A percentile compares a stretch with the other conserved stretches of the same genome.
These are phyloP conservation scores for Rambutsinella grinnellia DNA, from an alignment of 2,888 invertebrate genomes.

Conservation along the genomic window DNA sequence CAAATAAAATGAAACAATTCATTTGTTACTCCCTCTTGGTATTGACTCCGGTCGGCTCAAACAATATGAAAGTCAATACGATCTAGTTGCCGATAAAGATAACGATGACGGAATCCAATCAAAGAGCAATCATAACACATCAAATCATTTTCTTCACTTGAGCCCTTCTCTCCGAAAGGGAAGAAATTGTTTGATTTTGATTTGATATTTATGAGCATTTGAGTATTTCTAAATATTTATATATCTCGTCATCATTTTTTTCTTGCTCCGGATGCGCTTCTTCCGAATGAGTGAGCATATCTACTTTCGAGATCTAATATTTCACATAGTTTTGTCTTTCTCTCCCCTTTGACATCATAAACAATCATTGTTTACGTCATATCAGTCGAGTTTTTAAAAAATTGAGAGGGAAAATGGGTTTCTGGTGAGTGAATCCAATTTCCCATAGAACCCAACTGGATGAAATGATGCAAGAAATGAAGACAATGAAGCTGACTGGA, in stretches of 20 bases:
- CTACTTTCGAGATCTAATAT: conserved; percentile 2
- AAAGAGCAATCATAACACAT: conserved; percentile 47
- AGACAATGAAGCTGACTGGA: neutral
- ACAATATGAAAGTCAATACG: conserved; percentile 35
- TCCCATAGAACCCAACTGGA: neutral
- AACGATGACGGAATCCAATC: conserved; percentile 56
- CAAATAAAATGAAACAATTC: too few species aligned
- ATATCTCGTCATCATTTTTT: neutral
- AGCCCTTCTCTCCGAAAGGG: neutral
- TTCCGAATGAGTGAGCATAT: conserved; percentile 44
- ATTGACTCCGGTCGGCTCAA: conserved; percentile 36
- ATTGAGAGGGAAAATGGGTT: neutral
- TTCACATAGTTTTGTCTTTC: neutral
- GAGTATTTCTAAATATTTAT: neutral
- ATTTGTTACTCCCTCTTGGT: conserved; percentile 3
- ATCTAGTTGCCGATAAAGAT: conserved; percentile 46
- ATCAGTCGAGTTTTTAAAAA: too few species aligned
- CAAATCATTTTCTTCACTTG: conserved; percentile 24
- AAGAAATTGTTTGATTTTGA: conserved; percentile 1
- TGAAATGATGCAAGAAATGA: neutral
- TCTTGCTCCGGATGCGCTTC: neutral
- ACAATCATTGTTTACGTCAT: neutral
- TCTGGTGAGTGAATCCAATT: neutral
- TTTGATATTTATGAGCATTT: neutral
- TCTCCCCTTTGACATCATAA: conserved; percentile 16